phyloP scores from a whole-genome alignment of 30 jellyfish, hydroid and myxozoan species.

The Sanderia malayensis region DNA sequence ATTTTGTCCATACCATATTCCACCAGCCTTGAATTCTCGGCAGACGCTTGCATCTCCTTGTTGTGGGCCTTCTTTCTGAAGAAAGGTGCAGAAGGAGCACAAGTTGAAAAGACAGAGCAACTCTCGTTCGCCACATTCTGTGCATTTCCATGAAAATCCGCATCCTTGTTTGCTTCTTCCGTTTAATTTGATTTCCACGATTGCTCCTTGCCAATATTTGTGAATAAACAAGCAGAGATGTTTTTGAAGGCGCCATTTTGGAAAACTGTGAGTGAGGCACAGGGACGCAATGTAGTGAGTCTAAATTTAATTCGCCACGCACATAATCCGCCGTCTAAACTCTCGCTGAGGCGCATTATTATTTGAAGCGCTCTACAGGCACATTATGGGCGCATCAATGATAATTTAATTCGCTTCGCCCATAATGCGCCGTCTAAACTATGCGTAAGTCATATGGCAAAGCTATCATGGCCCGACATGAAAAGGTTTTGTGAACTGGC shows the following conservation, averaged over 20 bases:
- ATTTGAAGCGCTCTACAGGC: not conserved
- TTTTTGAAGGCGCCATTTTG: not conserved
- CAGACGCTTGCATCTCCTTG: slow-evolving; percentile 27
- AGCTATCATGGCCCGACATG: too few species aligned
- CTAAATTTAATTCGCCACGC: not conserved
- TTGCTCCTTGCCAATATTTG: not conserved
- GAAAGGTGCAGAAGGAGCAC: too few species aligned
- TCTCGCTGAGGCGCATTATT: slow-evolving; percentile 1
- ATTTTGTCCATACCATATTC: slow-evolving; percentile 26
- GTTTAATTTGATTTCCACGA: not conserved
- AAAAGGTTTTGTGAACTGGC: too few species aligned
- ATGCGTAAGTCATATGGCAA: too few species aligned
- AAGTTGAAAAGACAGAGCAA: slow-evolving; percentile 2
- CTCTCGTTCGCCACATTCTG: not conserved
- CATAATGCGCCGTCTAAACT: slow-evolving; percentile 1
- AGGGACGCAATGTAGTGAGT: slow-evolving; percentile 1
- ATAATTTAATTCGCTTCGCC: not conserved
- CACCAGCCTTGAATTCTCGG: slow-evolving; percentile 45
- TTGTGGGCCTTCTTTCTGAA: too few species aligned
- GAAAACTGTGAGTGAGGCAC: not conserved
- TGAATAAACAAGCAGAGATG: not conserved
- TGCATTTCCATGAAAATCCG: not conserved
- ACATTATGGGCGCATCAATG: not conserved
- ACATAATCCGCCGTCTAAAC: not conserved
- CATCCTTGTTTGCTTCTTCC: not conserved